Evolutionary conservation across 2,888 invertebrate species (phyloP).

Genomic region (Drosophila meridionalis): DNA sequence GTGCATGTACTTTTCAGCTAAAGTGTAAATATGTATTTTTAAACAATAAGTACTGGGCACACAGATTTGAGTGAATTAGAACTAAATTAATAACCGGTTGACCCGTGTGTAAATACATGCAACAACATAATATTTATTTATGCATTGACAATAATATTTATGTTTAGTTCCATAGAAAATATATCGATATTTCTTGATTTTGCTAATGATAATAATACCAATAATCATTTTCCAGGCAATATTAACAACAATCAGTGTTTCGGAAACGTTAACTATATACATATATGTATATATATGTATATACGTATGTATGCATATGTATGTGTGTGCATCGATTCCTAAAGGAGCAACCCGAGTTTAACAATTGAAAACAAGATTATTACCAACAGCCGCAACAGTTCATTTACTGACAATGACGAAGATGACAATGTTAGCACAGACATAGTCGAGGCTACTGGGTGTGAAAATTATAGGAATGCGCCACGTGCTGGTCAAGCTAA

Average conservation of each 20-base stretch:
- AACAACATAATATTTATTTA: neutral
- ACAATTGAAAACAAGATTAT: conserved; percentile 57
- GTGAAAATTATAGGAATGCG: conserved; percentile 83
- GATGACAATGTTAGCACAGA: conserved; percentile 45
- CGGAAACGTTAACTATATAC: neutral
- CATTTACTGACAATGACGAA: conserved; percentile 57
- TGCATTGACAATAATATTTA: neutral
- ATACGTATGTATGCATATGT: neutral
- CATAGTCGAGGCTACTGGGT: conserved; percentile 83
- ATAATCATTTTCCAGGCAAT: conserved; percentile 19
- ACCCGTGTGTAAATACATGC: no score
- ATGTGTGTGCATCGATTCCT: neutral
- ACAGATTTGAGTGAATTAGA: neutral
- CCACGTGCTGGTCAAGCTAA: conserved; percentile 90
- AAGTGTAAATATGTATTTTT: neutral
- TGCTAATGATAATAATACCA: neutral
- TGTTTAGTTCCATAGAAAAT: neutral
- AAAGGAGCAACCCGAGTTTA: conserved; percentile 30
- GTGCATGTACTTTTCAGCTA: conserved; percentile 6
- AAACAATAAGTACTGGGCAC: neutral
- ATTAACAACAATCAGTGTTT: conserved; percentile 11
- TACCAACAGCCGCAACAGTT: conserved; percentile 46
- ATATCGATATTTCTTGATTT: neutral
- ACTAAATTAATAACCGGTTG: neutral
- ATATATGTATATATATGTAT: neutral